A percentile compares a stretch with the other conserved stretches of the same genome.
Conservation (phyloP, 2,888 invertebrate genomes). For the Rhorus exstirpatorius region DNA sequence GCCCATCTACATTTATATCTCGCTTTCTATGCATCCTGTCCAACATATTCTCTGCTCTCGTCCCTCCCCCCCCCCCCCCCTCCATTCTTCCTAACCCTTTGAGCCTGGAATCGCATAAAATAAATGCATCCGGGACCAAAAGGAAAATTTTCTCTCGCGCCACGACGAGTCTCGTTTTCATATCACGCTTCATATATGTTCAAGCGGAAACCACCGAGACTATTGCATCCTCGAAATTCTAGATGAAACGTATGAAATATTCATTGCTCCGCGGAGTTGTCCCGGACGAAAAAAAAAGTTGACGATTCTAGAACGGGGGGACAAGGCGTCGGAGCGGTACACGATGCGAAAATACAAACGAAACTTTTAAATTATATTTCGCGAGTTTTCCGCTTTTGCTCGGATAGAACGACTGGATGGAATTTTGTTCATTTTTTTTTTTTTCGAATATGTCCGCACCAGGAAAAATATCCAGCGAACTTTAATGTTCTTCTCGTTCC, state of each 20-base stretch:
- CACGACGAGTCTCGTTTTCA: conserved; percentile 2
- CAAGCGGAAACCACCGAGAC: conserved; percentile 16
- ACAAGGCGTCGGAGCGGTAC: not conserved
- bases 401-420: too few relatives aligned
- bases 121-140: conserved; percentile 51
- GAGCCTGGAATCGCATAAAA: conserved; percentile 60
- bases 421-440: too few relatives aligned
- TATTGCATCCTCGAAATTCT: conserved; percentile 24
- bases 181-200: not conserved
- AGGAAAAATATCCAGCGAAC: too few relatives aligned
- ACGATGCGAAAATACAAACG: too few relatives aligned
- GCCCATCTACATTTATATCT: conserved; percentile 33
- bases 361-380: too few relatives aligned
- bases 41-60: conserved; percentile 26
- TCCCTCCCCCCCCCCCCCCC: too few relatives aligned
- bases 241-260: conserved; percentile 24
- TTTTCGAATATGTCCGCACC: too few relatives aligned
- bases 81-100: too few relatives aligned
- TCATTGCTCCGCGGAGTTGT: not conserved
- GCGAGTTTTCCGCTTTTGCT: too few relatives aligned
- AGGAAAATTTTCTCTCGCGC: conserved; percentile 19
- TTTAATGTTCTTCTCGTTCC: too few relatives aligned
- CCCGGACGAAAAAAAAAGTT: conserved; percentile 15
- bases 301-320: too few relatives aligned
- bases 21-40: not conserved